phyloP scores from a whole-genome alignment of 2,113 vertebrate genomes.

The Podilymbus podiceps region DNA sequence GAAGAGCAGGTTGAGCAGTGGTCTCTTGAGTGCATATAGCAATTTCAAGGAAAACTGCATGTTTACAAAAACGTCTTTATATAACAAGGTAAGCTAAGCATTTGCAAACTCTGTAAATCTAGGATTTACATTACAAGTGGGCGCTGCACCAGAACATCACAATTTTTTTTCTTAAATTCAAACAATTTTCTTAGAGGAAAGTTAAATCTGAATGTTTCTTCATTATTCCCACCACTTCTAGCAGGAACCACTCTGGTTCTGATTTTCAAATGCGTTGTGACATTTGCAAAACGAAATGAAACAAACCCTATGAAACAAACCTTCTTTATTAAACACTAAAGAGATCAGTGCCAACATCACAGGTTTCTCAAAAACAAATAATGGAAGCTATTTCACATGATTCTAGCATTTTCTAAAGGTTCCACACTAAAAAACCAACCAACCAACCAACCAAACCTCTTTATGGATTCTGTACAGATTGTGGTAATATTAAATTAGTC shows the following conservation, averaged over 20 bases:
- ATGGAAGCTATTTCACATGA: background rate
- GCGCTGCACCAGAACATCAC: background rate
- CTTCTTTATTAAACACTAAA: background rate
- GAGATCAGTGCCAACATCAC: background rate
- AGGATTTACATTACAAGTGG: background rate
- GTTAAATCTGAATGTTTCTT: background rate
- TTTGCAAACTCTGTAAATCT: background rate
- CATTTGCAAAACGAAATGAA: background rate
- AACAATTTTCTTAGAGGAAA: background rate
- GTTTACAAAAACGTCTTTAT: constrained; percentile 43
- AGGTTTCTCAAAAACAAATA: background rate
- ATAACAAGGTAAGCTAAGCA: background rate
- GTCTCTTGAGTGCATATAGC: constrained; percentile 20
- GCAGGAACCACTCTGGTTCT: background rate
- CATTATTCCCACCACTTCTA: background rate
- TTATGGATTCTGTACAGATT: background rate
- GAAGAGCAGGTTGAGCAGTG: constrained; percentile 43
- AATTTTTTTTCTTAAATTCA: background rate
- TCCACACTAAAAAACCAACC: background rate
- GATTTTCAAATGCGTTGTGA: background rate
- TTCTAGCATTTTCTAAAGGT: background rate
- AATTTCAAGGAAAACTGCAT: constrained; percentile 45
- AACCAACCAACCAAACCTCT: background rate
- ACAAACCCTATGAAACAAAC: background rate
- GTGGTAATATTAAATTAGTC: background rate